Conservation (phyloP, 2,888 invertebrate genomes). For the Schizaphis graminum region DNA sequence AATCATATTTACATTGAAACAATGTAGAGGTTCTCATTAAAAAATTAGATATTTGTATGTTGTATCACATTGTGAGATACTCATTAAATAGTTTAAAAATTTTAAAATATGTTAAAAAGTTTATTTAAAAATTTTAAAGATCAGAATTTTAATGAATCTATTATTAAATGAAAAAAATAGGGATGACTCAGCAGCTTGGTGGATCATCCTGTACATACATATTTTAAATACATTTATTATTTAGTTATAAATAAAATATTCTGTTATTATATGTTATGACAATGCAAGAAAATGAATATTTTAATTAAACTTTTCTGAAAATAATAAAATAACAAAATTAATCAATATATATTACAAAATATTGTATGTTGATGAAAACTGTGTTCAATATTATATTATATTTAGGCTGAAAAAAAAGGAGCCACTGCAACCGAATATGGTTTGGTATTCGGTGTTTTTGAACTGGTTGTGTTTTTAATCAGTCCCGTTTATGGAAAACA, state of each 20-base stretch:
- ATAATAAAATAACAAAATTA: background rate
- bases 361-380: conserved; percentile 51
- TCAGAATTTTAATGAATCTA: no score
- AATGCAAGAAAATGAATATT: background rate
- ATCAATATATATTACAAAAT: background rate
- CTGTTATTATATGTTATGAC: background rate
- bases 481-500: conserved; percentile 87
- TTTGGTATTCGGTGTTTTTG: conserved; percentile 88
- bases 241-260: background rate
- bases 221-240: background rate
- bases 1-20: background rate
- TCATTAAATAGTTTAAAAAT: no score
- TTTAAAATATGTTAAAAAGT: no score
- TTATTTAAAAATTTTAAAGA: no score
- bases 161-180: no score
- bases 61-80: no score
- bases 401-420: conserved; percentile 85
- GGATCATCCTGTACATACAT: background rate
- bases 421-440: conserved; percentile 87
- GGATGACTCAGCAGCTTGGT: no score
- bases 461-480: conserved; percentile 84
- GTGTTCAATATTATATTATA: conserved; percentile 66
- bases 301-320: background rate
- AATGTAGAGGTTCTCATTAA: background rate
- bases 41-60: no score